Percentiles rank a stretch among this genome's conserved stretches.
Evolutionary conservation across 53 echinoderm and acorn worm species (phyloP).

Genomic region (Crossaster papposus): DNA sequence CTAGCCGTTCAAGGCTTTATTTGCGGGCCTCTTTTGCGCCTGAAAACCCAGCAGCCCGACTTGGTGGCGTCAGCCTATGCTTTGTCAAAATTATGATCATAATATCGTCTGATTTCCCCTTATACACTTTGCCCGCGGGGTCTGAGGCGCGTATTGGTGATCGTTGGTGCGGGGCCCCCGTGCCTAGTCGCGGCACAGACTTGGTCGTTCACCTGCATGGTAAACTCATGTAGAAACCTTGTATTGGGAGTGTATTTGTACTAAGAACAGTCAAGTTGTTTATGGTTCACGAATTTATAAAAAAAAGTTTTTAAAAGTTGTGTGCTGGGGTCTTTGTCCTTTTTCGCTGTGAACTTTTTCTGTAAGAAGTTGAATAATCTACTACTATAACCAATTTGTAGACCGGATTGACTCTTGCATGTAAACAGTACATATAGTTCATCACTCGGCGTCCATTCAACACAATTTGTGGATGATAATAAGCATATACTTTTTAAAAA

Average conservation of each 20-base stretch:
- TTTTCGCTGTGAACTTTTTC: not conserved
- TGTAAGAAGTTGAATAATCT: not conserved
- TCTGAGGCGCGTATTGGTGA: slow-evolving; percentile 15
- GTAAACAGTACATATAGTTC: too few relatives aligned
- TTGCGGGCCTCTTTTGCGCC: slow-evolving; percentile 41
- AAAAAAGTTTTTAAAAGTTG: not conserved
- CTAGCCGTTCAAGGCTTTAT: slow-evolving; percentile 18
- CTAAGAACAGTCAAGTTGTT: not conserved
- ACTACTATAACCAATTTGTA: not conserved
- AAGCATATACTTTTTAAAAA: too few relatives aligned
- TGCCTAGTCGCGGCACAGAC: not conserved
- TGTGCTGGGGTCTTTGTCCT: not conserved
- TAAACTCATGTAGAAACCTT: not conserved
- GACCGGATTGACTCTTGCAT: too few relatives aligned
- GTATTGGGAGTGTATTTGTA: not conserved
- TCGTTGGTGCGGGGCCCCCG: slow-evolving; percentile 29
- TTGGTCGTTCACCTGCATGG: slow-evolving; percentile 49
- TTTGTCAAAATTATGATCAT: slow-evolving; percentile 54
- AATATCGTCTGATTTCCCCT: slow-evolving; percentile 44
- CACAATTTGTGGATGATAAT: too few relatives aligned
- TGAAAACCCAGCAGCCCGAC: slow-evolving; percentile 59
- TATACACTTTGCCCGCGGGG: slow-evolving; percentile 25
- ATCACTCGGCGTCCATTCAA: too few relatives aligned
- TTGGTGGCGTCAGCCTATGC: slow-evolving; percentile 60
- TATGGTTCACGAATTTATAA: not conserved